phyloP scores from a whole-genome alignment of 2,797 vertebrate genomes.

The Chelonia mydas region DNA sequence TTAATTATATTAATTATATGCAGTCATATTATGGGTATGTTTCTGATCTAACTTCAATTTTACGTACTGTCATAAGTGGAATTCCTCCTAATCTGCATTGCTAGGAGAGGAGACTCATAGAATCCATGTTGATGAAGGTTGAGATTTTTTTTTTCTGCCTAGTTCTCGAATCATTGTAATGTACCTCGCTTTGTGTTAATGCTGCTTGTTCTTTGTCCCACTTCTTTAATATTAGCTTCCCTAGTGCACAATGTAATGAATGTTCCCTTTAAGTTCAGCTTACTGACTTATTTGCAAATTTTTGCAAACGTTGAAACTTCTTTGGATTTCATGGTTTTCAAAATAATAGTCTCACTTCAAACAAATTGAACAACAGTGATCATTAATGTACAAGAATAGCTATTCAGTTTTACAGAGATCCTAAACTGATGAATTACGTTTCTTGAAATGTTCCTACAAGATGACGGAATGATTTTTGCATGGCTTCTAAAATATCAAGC shows the following conservation, averaged over 20 bases:
- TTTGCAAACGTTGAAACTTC: background rate
- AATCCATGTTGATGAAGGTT: background rate
- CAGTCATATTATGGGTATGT: background rate
- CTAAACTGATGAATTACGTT: background rate
- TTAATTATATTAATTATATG: background rate
- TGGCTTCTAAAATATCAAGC: conserved; percentile 44
- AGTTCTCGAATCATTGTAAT: background rate
- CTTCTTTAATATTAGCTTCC: background rate
- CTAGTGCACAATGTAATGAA: background rate
- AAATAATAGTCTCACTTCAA: background rate
- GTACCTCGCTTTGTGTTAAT: background rate
- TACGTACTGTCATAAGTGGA: background rate
- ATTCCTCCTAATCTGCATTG: background rate
- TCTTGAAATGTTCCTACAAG: background rate
- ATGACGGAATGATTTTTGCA: conserved; percentile 22
- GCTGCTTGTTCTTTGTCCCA: background rate
- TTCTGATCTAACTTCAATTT: background rate
- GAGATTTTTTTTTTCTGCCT: background rate
- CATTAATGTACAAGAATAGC: background rate
- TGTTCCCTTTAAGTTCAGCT: background rate
- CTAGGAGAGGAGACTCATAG: background rate
- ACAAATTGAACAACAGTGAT: background rate
- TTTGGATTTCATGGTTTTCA: background rate
- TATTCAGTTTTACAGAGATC: background rate
- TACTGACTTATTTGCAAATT: background rate